phyloP scores from a whole-genome alignment of 2,888 invertebrate genomes.

The Coleophora deauratella region DNA sequence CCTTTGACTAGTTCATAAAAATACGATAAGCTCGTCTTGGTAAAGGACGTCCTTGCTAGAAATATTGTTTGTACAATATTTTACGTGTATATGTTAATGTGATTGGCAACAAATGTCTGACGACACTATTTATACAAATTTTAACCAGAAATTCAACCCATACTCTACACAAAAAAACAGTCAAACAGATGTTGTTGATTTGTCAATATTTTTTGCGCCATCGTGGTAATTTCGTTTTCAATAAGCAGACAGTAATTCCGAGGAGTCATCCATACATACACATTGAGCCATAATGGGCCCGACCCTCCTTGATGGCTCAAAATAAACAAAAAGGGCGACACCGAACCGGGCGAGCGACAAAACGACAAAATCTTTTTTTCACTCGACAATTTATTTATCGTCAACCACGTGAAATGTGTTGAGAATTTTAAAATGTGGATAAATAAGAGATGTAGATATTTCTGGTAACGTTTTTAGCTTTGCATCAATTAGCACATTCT shows the following conservation, averaged over 20 bases:
- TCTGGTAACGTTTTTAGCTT: too few species aligned
- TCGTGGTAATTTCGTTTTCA: conserved; percentile 21
- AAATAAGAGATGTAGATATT: neutral
- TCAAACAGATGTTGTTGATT: too few species aligned
- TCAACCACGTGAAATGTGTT: conserved; percentile 1
- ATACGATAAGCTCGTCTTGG: too few species aligned
- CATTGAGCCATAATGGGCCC: conserved; percentile 31
- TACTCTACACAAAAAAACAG: neutral
- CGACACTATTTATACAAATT: too few species aligned
- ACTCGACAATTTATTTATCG: conserved; percentile 9
- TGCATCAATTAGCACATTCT: too few species aligned
- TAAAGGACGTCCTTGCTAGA: too few species aligned
- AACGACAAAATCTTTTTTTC: conserved; percentile 14
- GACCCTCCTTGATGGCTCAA: conserved; percentile 41
- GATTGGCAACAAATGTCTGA: too few species aligned
- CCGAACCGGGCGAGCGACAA: conserved; percentile 21
- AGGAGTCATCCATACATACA: neutral
- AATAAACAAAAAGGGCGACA: conserved; percentile 39
- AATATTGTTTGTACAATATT: too few species aligned
- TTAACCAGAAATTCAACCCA: neutral
- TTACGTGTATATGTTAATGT: too few species aligned
- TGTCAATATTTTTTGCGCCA: neutral
- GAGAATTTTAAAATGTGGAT: neutral
- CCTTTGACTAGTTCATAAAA: too few species aligned
- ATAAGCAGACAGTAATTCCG: conserved; percentile 18